phyloP scores from a whole-genome alignment of 2,113 vertebrate genomes.

The Epinephelus lanceolatus region DNA sequence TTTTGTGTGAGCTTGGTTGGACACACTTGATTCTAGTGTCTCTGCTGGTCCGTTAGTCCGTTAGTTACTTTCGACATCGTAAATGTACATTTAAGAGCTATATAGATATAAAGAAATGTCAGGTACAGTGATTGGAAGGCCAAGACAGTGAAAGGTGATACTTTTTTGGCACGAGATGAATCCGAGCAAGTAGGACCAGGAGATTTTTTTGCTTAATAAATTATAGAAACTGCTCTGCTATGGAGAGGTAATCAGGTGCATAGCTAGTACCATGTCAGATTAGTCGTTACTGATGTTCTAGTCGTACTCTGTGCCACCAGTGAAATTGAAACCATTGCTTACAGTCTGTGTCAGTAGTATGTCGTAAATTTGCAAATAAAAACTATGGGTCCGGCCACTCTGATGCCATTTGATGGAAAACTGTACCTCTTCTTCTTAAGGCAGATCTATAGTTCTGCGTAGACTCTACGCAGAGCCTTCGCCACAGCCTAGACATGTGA shows the following conservation, averaged over 20 bases:
- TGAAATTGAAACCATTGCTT: too few relatives aligned
- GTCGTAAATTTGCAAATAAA: too few relatives aligned
- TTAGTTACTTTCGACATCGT: background rate
- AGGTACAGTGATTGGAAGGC: background rate
- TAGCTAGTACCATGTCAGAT: background rate
- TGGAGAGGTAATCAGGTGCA: background rate
- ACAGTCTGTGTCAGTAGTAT: too few relatives aligned
- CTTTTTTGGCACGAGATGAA: background rate
- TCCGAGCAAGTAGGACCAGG: background rate
- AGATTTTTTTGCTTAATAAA: background rate
- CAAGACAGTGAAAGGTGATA: background rate
- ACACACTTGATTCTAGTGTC: background rate
- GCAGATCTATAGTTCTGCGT: too few relatives aligned
- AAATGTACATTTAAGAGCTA: background rate
- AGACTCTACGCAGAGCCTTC: too few relatives aligned
- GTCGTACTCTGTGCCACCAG: too few relatives aligned
- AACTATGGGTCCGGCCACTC: too few relatives aligned
- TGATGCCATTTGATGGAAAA: too few relatives aligned
- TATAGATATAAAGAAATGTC: background rate
- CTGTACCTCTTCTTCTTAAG: too few relatives aligned
- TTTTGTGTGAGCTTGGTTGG: constrained; percentile 37
- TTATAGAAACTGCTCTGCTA: background rate
- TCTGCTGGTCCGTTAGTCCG: background rate
- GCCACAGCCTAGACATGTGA: too few relatives aligned
- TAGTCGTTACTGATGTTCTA: too few relatives aligned